These are phyloP conservation scores for Opisthograptis luteolata DNA, from an alignment of 2,888 invertebrate species.

Conservation along the genomic window DNA sequence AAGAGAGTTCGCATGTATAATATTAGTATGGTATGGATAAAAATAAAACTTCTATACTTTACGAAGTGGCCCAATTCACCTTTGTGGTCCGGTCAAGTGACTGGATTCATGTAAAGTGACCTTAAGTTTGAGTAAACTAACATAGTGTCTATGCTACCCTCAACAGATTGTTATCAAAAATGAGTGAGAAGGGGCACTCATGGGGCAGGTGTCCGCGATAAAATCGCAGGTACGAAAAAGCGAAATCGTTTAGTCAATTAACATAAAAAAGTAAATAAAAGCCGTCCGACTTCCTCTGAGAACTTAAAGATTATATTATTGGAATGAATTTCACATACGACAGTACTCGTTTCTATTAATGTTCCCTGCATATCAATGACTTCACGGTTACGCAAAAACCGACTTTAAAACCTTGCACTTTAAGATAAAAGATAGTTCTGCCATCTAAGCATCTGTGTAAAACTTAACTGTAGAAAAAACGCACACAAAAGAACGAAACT, in stretches of 20 bases:
- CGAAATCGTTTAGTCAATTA: too few relatives aligned
- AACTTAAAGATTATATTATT: not conserved
- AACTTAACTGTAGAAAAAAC: slow-evolving; percentile 22
- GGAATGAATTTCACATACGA: slow-evolving; percentile 4
- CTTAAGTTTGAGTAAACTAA: not conserved
- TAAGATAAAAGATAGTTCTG: slow-evolving; percentile 7
- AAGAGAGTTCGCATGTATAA: too few relatives aligned
- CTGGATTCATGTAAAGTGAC: slow-evolving; percentile 4
- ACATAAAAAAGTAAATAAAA: too few relatives aligned
- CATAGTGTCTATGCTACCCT: not conserved
- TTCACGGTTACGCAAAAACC: not conserved
- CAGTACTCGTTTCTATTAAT: slow-evolving; percentile 6
- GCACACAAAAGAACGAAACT: slow-evolving; percentile 19
- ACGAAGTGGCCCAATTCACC: slow-evolving; percentile 8
- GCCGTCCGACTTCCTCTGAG: too few relatives aligned
- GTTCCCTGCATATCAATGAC: slow-evolving; percentile 6
- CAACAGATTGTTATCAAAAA: not conserved
- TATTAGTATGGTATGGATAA: too few relatives aligned
- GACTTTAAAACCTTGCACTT: not conserved
- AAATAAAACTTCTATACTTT: too few relatives aligned
- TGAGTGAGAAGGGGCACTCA: too few relatives aligned
- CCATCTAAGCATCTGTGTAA: not conserved
- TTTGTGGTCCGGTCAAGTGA: slow-evolving; percentile 5
- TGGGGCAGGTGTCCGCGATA: too few relatives aligned
- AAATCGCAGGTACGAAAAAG: not conserved